Evolutionary conservation across 1,140 invertebrate species (phyloP), one percentile per base, ranked within the genome.

Genomic region (Neomicropteryx cornuta): DNA sequence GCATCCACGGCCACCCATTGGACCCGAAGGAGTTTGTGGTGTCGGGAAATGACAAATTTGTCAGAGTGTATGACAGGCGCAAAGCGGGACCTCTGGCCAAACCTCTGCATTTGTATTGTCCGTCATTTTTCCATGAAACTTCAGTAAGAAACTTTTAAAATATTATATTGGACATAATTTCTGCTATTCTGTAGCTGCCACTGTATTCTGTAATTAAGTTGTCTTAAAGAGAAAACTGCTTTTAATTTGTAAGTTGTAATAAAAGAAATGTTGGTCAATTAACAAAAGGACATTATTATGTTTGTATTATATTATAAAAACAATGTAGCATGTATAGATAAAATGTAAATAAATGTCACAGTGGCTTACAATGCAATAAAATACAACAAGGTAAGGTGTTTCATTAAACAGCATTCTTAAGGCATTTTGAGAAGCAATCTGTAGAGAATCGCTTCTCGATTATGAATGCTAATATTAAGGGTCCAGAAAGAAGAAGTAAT

Each of bases 1-100:
- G 87, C 55, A 84, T 97, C 50, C 70, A 82, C 46, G 76, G 76
- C 20, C 84, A 97, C 73, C 91, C 91, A 5, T 62, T 79, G 30
- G 79, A 82, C 42, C 66, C 73, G 8, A 63, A 77, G 38, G 79
- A 94, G 66, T 85, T 94, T 61, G 82, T 83, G 55, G 75, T 96
- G 19, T 75, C 81, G 33, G 92, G 92, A 3, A 57, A 71, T 13
- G 75, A 77, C 51, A 64, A 70, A 38, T 67, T 56, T 36, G 69
- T 83, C 11, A 62, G 69, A 13, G 66, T 86, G 29, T 90, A 83
- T 47, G 87, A 91, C 55, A 70, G 75, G 47, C 70, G 87, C 50
- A 78, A 73, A 48, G 46, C 66, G 17, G 47, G 46, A 8, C 34
- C 28, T 4, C 21, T 39, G 31, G 45, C 43, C 8, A 30, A 53